phyloP scores from a whole-genome alignment of 2,113 vertebrate genomes.

The Lagopus leucura region DNA sequence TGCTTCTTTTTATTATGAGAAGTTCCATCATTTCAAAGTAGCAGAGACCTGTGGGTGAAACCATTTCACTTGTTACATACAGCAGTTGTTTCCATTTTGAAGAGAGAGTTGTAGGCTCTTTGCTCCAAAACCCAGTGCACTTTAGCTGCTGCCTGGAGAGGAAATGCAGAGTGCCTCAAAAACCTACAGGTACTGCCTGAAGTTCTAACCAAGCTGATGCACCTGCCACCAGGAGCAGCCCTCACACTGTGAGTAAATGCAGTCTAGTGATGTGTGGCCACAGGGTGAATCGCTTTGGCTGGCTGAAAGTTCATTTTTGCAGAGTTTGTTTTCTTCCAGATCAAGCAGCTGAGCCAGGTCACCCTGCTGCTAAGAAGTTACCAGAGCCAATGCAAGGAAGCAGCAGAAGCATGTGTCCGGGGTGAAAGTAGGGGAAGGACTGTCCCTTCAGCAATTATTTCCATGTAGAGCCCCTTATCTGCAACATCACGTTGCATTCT shows the following conservation, averaged over 20 bases:
- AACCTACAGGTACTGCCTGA: neutral
- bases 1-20: neutral
- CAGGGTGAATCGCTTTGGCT: neutral
- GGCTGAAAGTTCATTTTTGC: neutral
- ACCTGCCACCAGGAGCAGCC: neutral
- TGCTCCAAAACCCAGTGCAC: neutral
- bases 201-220: neutral
- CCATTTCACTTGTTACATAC: neutral
- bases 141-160: neutral
- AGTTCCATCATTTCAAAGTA: neutral
- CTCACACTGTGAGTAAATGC: neutral
- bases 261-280: neutral
- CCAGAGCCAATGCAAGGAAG: neutral
- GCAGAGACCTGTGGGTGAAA: neutral
- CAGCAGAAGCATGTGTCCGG: neutral
- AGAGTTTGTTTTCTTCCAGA: neutral
- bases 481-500: fast-evolving
- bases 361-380: neutral
- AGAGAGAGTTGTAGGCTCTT: neutral
- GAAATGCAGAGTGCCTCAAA: neutral
- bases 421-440: neutral
- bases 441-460: neutral
- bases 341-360: neutral
- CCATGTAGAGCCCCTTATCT: neutral
- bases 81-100: neutral